Evolutionary conservation across 92 coral and sea anemone species (phyloP).

Genomic region (Epizoanthus rinbou): DNA sequence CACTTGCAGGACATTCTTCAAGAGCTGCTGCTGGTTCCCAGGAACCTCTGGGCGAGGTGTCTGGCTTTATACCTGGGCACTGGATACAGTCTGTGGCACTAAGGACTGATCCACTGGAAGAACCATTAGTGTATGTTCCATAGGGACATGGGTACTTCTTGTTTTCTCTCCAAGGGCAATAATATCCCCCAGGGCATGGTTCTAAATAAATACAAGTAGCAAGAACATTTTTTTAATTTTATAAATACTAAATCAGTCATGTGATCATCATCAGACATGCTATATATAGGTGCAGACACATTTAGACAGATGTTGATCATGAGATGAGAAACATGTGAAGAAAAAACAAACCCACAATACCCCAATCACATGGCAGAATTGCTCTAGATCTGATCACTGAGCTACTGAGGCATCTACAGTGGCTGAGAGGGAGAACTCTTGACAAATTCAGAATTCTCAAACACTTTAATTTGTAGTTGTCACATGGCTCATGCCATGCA

Average conservation of each 20-base stretch:
- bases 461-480: too few relatives aligned
- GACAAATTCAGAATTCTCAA: not conserved
- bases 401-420: too few relatives aligned
- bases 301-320: too few relatives aligned
- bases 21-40: constrained; percentile 12
- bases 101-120: constrained; percentile 2
- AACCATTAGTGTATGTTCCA: constrained; percentile 18
- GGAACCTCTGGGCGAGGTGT: not conserved
- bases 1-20: constrained; percentile 4
- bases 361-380: too few relatives aligned
- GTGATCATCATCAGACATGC: too few relatives aligned
- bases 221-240: not conserved
- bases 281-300: too few relatives aligned
- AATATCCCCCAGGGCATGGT: constrained; percentile 20
- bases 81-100: constrained; percentile 11
- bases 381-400: too few relatives aligned
- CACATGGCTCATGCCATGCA: too few relatives aligned
- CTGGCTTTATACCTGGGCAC: constrained; percentile 10
- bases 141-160: constrained; percentile 19
- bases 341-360: too few relatives aligned
- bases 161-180: constrained; percentile 27
- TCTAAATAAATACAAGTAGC: not conserved
- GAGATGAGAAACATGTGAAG: too few relatives aligned
- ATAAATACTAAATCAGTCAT: too few relatives aligned
- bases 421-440: too few relatives aligned